Evolutionary conservation across 2,888 invertebrate species (phyloP).

Genomic region (Anagyrus pseudococci): DNA sequence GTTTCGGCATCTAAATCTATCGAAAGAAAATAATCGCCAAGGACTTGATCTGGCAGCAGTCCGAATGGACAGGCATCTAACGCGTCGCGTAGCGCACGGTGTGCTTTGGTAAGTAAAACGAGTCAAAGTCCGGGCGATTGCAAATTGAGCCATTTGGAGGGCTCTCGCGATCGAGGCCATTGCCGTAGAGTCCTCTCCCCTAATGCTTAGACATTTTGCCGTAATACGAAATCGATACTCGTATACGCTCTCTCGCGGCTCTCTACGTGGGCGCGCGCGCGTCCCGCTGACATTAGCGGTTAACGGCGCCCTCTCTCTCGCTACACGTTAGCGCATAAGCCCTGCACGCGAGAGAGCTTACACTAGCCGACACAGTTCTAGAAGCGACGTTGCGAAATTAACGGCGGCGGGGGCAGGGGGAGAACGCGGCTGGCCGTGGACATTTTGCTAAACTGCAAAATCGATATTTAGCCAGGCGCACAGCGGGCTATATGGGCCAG

Average conservation of each 20-base stretch:
- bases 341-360: background rate
- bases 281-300: slow-evolving; percentile 25
- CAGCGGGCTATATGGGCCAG: slow-evolving; percentile 1
- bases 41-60: too few relatives aligned
- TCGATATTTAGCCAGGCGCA: slow-evolving; percentile 40
- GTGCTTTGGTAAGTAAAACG: too few relatives aligned
- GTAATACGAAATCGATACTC: slow-evolving; percentile 40
- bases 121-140: too few relatives aligned
- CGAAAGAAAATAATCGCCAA: too few relatives aligned
- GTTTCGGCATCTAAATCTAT: too few relatives aligned
- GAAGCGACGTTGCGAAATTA: slow-evolving; percentile 39
- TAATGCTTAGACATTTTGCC: slow-evolving; percentile 34
- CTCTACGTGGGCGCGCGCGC: slow-evolving; percentile 9
- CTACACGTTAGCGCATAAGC: background rate
- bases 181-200: too few relatives aligned
- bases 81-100: too few relatives aligned
- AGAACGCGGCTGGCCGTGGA: slow-evolving; percentile 39
- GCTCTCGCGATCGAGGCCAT: too few relatives aligned
- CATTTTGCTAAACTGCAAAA: slow-evolving; percentile 47
- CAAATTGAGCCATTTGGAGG: too few relatives aligned
- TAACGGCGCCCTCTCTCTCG: slow-evolving; percentile 9
- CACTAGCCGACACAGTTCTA: too few relatives aligned
- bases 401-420: slow-evolving; percentile 22
- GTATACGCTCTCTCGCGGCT: too few relatives aligned
- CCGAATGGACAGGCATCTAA: too few relatives aligned